Evolutionary conservation across 2,888 invertebrate genomes (phyloP).

Genomic region (Seira musarum): DNA sequence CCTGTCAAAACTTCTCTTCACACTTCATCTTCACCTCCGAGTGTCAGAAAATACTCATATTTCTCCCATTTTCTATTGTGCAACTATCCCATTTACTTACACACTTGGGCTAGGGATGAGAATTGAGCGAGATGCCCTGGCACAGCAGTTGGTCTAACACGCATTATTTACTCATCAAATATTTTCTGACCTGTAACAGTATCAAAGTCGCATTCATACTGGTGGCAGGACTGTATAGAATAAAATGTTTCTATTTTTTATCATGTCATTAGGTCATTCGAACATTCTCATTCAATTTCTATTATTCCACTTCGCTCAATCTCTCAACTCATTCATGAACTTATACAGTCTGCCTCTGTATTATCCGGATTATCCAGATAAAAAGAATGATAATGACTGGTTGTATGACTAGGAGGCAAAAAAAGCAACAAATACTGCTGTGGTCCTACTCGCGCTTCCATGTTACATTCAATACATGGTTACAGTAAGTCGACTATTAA

Average conservation of each 20-base stretch:
- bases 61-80: not conserved
- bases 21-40: conserved; percentile 7
- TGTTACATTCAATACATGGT: not conserved
- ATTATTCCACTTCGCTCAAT: not conserved
- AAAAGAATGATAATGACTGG: conserved; percentile 15
- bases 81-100: not conserved
- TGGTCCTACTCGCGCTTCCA: too few species aligned
- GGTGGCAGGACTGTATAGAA: not conserved
- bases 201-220: too few species aligned
- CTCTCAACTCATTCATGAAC: not conserved
- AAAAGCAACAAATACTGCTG: not conserved
- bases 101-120: not conserved
- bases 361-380: conserved; percentile 19
- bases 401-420: not conserved
- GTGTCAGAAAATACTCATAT: not conserved
- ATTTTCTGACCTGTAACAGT: conserved; percentile 16
- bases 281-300: conserved; percentile 2
- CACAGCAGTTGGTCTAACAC: conserved; percentile 10
- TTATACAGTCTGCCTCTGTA: not conserved
- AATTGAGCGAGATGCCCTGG: too few species aligned
- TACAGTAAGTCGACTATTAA: not conserved
- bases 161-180: conserved; percentile 16
- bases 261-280: conserved; percentile 19
- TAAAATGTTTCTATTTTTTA: not conserved
- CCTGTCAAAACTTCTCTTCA: conserved; percentile 31